Conservation (phyloP, 2,113 vertebrate species). For the Melanerpes formicivorus region DNA sequence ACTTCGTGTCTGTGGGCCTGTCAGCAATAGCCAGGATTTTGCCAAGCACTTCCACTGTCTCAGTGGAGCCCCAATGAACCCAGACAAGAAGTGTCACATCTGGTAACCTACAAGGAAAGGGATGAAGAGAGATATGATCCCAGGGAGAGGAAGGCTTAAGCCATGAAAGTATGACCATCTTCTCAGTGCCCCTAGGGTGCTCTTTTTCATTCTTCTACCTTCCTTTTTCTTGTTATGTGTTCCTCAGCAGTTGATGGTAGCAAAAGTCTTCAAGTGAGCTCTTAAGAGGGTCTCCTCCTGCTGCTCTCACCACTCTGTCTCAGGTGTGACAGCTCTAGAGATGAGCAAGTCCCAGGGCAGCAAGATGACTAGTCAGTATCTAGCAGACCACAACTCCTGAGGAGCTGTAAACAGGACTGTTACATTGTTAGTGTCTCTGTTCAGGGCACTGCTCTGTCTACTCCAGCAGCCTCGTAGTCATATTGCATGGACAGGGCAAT, state of each 20-base stretch:
- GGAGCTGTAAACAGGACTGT: not conserved
- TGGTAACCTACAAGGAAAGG: constrained; percentile 64
- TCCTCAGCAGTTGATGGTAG: not conserved
- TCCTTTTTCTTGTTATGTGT: not conserved
- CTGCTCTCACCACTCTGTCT: not conserved
- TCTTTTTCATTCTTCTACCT: not conserved
- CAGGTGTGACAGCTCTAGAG: not conserved
- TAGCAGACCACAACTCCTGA: not conserved
- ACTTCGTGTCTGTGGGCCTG: constrained; percentile 72
- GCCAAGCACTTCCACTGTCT: constrained; percentile 71
- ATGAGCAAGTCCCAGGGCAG: not conserved
- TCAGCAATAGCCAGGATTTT: constrained; percentile 74
- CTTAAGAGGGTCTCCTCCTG: not conserved
- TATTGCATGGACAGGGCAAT: not conserved
- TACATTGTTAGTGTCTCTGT: not conserved
- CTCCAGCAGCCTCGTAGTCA: not conserved
- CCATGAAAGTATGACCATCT: not conserved
- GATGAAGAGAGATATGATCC: not conserved
- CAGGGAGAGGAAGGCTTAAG: not conserved
- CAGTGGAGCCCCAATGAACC: constrained; percentile 68
- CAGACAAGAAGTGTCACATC: constrained; percentile 66
- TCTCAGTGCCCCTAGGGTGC: not conserved
- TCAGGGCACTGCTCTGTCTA: not conserved
- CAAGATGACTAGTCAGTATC: not conserved
- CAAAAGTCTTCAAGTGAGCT: not conserved